Evolutionary conservation across 2,113 vertebrate genomes (phyloP), one percentile per base, ranked within the genome.

Genomic region (Pelusios castaneus): DNA sequence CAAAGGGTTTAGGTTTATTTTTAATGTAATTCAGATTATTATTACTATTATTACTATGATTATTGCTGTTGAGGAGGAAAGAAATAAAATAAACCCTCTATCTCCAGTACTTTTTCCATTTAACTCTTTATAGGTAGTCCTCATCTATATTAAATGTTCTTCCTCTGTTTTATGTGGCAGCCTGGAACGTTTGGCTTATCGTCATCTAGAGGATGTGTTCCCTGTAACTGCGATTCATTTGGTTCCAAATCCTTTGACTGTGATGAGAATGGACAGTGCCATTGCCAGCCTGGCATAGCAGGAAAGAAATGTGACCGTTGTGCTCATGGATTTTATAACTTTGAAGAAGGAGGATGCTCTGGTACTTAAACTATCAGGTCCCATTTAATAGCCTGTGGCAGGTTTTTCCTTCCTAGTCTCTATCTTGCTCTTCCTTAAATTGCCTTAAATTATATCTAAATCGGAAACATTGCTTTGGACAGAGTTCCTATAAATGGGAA

Each of bases 181-280:
- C 92, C 98, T 87, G 97, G 97, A 96, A 99, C 98, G 25, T 99
- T 99, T 12, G 98, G 98, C 88, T 84, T 99, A 7, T 97, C 98
- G 55, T 98, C 97, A 0, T 96, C 97, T 25, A 98, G 98, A 27
- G 98, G 98, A 27, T 99, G 99, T 49, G 81, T 98, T 79, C 99
- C 99, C 1, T 99, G 99, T 94, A 98, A 99, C 96, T 99, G 99
- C 93, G 99, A 99, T 97, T 99, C 99, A 0, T 99, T 99, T 87
- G 99, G 99, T 10, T 99, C 99, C 79, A 99, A 99, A 93, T 99
- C 99, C 3, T 99, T 99, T 0, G 99, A 99, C 95, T 99, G 99
- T 7, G 97, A 99, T 86, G 99, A 98, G 84, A 97, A 49, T 1
- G 99, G 99, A 22, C 99, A 99, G 78, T 99, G 99, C 93, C 99